phyloP scores from a whole-genome alignment of 2,888 invertebrate species.

The Meloe dianella region DNA sequence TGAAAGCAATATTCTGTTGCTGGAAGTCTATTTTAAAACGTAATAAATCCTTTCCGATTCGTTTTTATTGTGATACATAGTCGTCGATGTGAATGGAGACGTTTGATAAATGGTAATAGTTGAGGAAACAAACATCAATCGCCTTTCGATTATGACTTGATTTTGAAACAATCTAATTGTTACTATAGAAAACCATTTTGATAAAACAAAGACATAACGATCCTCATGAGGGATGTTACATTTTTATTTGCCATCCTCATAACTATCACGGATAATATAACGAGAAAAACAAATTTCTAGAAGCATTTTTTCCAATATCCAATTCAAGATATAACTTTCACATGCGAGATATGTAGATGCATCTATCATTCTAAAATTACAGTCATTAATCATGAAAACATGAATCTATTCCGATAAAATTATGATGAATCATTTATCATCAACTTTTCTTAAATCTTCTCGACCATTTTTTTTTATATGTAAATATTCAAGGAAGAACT shows the following conservation, averaged over 20 bases:
- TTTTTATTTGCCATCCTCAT: not conserved
- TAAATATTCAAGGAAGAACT: not conserved
- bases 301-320: not conserved
- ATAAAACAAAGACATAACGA: not conserved
- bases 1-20: not conserved
- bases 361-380: constrained; percentile 15
- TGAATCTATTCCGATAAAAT: constrained; percentile 16
- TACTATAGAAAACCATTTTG: no score
- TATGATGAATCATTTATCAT: constrained; percentile 23
- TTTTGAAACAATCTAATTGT: constrained; percentile 11
- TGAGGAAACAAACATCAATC: not conserved
- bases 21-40: constrained; percentile 15
- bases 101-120: constrained; percentile 5
- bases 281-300: not conserved
- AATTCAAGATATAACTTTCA: not conserved
- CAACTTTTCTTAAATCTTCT: constrained; percentile 13
- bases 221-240: not conserved
- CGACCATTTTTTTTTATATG: not conserved
- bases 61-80: constrained; percentile 15
- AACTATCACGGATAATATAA: not conserved
- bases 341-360: constrained; percentile 1
- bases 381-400: constrained; percentile 18
- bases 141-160: constrained; percentile 10
- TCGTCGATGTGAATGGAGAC: not conserved
- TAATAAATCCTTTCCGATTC: constrained; percentile 11